Evolutionary conservation across 2,113 vertebrate species (phyloP).

Genomic region (Psettodes erumei): DNA sequence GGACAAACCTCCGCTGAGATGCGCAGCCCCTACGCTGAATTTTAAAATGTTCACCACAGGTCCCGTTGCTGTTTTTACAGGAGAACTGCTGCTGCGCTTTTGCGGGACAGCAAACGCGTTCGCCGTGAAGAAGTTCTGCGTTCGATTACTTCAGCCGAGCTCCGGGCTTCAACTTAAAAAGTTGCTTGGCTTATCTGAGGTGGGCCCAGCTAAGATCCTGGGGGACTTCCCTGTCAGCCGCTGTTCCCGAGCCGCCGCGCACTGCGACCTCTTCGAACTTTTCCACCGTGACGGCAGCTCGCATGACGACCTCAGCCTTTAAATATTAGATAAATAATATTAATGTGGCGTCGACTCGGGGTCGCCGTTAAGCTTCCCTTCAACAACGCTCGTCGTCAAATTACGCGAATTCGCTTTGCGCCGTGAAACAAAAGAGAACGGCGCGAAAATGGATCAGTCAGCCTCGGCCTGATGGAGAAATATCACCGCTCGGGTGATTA

Average conservation of each 20-base stretch:
- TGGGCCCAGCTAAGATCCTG: too few species aligned
- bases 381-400: conserved; percentile 7
- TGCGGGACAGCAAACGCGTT: not conserved
- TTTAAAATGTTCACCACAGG: not conserved
- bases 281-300: conserved; percentile 5
- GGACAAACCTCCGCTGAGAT: not conserved
- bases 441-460: not conserved
- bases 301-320: conserved; percentile 4
- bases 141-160: not conserved
- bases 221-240: too few species aligned
- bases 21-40: not conserved
- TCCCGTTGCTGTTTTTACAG: not conserved
- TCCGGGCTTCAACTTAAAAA: conserved; percentile 20
- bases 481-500: not conserved
- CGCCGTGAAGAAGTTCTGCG: not conserved
- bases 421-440: not conserved
- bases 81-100: not conserved
- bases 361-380: conserved; percentile 11
- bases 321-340: too few species aligned
- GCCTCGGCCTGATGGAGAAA: not conserved
- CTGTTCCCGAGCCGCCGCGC: too few species aligned
- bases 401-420: conserved; percentile 1
- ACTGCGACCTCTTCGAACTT: not conserved
- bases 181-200: conserved; percentile 26
- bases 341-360: conserved; percentile 8